These are phyloP conservation scores for Podabrus alpinus DNA, from an alignment of 2,888 invertebrate species.

Conservation along the genomic window DNA sequence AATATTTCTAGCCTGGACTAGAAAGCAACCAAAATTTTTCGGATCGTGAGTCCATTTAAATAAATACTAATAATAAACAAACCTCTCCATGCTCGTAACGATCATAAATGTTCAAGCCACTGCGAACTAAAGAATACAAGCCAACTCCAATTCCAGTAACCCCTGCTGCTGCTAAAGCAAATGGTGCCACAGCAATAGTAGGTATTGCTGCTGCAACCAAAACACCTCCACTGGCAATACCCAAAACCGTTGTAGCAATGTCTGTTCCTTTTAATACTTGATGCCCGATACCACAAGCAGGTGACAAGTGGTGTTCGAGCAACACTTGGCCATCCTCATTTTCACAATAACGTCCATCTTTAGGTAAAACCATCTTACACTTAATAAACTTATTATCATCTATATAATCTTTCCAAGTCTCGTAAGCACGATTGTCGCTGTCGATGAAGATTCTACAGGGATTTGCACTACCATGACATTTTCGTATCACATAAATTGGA, in stretches of 20 bases:
- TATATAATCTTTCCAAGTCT: constrained; percentile 61
- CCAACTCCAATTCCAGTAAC: constrained; percentile 47
- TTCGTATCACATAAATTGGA: constrained; percentile 49
- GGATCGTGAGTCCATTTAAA: too few species aligned
- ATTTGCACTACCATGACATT: constrained; percentile 42
- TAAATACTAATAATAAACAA: too few species aligned
- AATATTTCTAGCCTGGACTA: too few species aligned
- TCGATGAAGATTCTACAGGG: constrained; percentile 50
- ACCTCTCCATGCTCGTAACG: constrained; percentile 61
- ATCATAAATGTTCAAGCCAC: constrained; percentile 58
- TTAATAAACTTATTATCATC: constrained; percentile 59
- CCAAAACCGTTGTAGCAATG: constrained; percentile 41
- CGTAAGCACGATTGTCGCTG: constrained; percentile 59
- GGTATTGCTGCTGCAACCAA: constrained; percentile 59
- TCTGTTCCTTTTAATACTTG: constrained; percentile 44
- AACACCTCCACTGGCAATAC: constrained; percentile 58
- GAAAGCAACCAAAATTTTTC: too few species aligned
- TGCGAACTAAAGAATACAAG: constrained; percentile 59
- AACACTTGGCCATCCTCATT: constrained; percentile 44
- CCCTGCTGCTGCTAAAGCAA: constrained; percentile 55
- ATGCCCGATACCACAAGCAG: constrained; percentile 43
- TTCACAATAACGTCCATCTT: constrained; percentile 54
- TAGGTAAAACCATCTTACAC: constrained; percentile 61
- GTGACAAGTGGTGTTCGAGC: constrained; percentile 44
- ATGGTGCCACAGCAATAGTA: constrained; percentile 57